Percentiles rank a stretch among this genome's conserved stretches.
Conservation (phyloP, 2,888 invertebrate species). For the Hofmannophila pseudospretella region DNA sequence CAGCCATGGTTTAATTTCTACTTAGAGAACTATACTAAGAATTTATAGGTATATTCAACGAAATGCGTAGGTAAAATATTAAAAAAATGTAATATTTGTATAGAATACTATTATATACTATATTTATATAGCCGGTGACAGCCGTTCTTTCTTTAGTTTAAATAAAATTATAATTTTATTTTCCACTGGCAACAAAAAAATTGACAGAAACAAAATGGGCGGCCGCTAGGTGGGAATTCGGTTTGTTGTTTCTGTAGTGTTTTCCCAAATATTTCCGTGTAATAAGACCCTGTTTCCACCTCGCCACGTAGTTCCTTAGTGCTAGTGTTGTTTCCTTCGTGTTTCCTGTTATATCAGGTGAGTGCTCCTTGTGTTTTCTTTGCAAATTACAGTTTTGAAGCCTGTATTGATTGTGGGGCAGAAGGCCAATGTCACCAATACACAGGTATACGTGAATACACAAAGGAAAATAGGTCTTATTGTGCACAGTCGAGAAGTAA, state of each 20-base stretch:
- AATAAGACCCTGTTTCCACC: slow-evolving; percentile 24
- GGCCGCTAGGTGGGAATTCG: slow-evolving; percentile 27
- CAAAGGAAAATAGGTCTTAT: neutral
- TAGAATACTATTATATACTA: no score
- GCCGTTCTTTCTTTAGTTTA: no score
- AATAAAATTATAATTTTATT: no score
- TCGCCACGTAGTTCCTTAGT: slow-evolving; percentile 29
- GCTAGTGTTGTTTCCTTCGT: slow-evolving; percentile 37
- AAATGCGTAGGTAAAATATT: no score
- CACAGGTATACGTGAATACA: neutral
- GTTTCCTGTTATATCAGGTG: slow-evolving; percentile 41
- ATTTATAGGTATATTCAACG: no score
- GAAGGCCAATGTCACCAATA: slow-evolving; percentile 69
- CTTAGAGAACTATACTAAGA: no score
- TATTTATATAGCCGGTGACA: no score
- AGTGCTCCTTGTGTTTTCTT: slow-evolving; percentile 38
- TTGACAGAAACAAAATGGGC: slow-evolving; percentile 56
- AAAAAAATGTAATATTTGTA: no score
- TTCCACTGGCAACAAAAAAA: slow-evolving; percentile 22
- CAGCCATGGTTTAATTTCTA: no score
- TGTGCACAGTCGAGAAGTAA: no score
- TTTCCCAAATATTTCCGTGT: slow-evolving; percentile 40
- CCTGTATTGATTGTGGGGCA: slow-evolving; percentile 60
- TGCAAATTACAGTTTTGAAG: slow-evolving; percentile 24
- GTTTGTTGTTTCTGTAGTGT: slow-evolving; percentile 30